These are phyloP conservation scores for Procambarus virginalis DNA, from an alignment of 1,140 invertebrate species.

Conservation along the genomic window DNA sequence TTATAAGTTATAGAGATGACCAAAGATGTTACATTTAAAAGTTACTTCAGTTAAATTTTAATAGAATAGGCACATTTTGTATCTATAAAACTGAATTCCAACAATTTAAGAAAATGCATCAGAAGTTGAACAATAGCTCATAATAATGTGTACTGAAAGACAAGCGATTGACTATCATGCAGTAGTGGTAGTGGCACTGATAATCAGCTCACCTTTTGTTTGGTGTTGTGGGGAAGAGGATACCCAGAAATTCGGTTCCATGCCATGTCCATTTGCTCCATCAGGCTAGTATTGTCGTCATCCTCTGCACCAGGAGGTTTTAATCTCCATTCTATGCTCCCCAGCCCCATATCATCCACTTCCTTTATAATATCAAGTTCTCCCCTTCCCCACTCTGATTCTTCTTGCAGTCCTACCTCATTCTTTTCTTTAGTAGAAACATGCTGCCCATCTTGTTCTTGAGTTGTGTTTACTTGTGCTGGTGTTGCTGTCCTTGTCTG, in stretches of 20 bases:
- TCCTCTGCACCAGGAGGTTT: conserved; percentile 25
- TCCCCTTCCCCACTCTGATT: conserved; percentile 17
- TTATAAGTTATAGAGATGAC: too few species aligned
- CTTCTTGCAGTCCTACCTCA: conserved; percentile 32
- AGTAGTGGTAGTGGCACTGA: background rate
- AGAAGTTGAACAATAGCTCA: background rate
- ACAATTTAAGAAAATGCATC: background rate
- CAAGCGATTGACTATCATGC: background rate
- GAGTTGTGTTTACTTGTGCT: background rate
- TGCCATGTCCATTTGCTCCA: conserved; percentile 34
- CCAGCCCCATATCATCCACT: background rate
- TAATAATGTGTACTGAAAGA: background rate
- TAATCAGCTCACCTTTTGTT: conserved; percentile 23
- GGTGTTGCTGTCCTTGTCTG: background rate
- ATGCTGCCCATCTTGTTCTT: conserved; percentile 5
- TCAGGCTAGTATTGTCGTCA: conserved; percentile 12
- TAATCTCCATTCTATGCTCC: conserved; percentile 2
- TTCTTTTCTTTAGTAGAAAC: background rate
- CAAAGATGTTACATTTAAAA: too few species aligned
- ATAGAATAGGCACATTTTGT: too few species aligned
- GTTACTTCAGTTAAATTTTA: too few species aligned
- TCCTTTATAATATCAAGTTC: conserved; percentile 20
- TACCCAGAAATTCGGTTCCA: conserved; percentile 35
- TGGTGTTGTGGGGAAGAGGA: background rate
- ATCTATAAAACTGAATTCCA: too few species aligned